Conservation (phyloP, 2,113 vertebrate genomes). For the Sander vitreus region DNA sequence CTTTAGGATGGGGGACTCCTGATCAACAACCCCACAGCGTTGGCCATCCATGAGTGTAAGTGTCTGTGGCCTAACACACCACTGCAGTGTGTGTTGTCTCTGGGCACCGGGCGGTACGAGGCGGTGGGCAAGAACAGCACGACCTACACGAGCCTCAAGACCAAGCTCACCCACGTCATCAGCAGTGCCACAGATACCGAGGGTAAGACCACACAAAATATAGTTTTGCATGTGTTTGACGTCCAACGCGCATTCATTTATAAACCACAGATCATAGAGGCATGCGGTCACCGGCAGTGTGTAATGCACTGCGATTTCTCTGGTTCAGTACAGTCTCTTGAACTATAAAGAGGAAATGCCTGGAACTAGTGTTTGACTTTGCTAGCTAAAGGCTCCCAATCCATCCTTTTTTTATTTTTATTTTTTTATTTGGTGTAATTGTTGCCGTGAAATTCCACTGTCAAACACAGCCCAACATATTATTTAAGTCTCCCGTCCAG, state of each 20-base stretch:
- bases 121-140: slow-evolving; percentile 80
- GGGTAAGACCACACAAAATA: slow-evolving; percentile 78
- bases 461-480: neutral
- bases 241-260: slow-evolving; percentile 11
- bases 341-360: neutral
- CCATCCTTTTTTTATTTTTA: too few relatives aligned
- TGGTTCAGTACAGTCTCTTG: neutral
- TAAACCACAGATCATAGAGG: slow-evolving; percentile 14
- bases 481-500: neutral
- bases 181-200: slow-evolving; percentile 98
- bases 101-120: slow-evolving; percentile 94
- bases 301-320: neutral
- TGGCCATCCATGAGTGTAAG: slow-evolving; percentile 97
- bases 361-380: neutral
- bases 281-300: neutral
- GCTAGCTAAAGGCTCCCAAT: neutral
- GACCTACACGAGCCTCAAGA: slow-evolving; percentile 92
- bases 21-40: slow-evolving; percentile 94
- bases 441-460: neutral
- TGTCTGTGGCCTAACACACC: slow-evolving; percentile 94
- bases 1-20: slow-evolving; percentile 95
- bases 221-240: neutral
- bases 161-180: slow-evolving; percentile 94
- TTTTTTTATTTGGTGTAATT: too few relatives aligned
- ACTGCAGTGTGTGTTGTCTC: slow-evolving; percentile 92